Base-by-base conservation (phyloP, 2,797 vertebrate genomes). In the Danio jaintianensis region DNA sequence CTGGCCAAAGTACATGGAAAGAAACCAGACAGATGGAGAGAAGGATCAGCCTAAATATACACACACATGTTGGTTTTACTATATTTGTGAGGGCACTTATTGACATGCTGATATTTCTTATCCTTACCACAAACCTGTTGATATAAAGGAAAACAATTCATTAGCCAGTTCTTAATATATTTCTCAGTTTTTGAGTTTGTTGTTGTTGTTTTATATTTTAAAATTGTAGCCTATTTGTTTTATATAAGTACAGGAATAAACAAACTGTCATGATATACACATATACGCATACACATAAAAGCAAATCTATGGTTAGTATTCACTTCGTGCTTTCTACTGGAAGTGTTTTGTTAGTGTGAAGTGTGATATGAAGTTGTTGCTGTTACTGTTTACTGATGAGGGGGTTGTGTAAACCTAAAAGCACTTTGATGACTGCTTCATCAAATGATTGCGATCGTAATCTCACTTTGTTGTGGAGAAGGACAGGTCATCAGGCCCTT, bases 21-120 rank as follows among this genome's bases (percentile, higher is more conserved):
- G 62, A 72, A 66, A 88, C 78, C 8, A 88, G 90, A 89, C 90
- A 89, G 85, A 88, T 89, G 86, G 87, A 90, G 78, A 81, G 86
- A 82, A 90, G 83, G 86, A 90, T 90, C 89, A 87, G 86, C 85
- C 92, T 93, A 92, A 93, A 92, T 92, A 89, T 91, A 92, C 89
- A 88, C 82, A 87, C 76, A 58, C 20, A 52, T 29, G 71, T 61
- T 73, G 29, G 55, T 73, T 73, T 59, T 45, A 45, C 18, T 73
- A 61, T 61, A 43, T 56, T 47, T 73, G 22, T 59, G 55, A 16
- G 18, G 18, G 53, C 40, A 45, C 55, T 61, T 75, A 67, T 75
- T 73, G 71, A 45, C 70, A 45, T 20, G 9, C 7, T 72, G 5
- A 58, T 58, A 43, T 56, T 22, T 5, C 20, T 10, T 45, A n/a